These are phyloP conservation scores for Campaea margaritaria DNA, from an alignment of 2,888 invertebrate genomes.

Conservation along the genomic window DNA sequence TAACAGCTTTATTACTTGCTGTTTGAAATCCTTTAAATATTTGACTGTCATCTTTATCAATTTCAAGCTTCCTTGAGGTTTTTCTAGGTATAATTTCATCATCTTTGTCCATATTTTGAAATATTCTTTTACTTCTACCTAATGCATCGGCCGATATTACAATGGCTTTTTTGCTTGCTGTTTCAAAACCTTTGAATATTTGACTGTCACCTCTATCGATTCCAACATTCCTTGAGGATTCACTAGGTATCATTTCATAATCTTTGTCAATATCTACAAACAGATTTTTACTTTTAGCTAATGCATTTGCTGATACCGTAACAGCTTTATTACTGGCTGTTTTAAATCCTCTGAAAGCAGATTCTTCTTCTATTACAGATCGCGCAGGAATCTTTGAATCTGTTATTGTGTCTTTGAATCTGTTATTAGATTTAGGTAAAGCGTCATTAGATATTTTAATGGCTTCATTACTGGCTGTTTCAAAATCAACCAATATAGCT, in stretches of 20 bases:
- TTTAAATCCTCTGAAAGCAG: constrained; percentile 56
- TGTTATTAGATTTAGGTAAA: constrained; percentile 51
- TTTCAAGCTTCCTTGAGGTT: background rate
- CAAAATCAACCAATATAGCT: no score
- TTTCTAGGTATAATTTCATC: background rate
- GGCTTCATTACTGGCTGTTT: constrained; percentile 65
- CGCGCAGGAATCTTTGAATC: background rate
- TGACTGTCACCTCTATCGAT: background rate
- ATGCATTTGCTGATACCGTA: constrained; percentile 55
- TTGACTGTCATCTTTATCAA: constrained; percentile 1
- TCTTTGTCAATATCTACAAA: constrained; percentile 52
- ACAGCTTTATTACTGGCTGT: constrained; percentile 70
- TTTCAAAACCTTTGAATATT: constrained; percentile 18
- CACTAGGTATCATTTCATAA: background rate
- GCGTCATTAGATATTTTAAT: constrained; percentile 60
- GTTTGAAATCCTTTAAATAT: constrained; percentile 62
- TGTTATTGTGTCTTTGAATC: constrained; percentile 40
- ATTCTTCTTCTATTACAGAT: constrained; percentile 3
- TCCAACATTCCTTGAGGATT: background rate
- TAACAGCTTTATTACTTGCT: constrained; percentile 66
- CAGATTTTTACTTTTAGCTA: constrained; percentile 54
- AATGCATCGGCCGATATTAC: constrained; percentile 7
- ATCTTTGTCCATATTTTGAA: constrained; percentile 2
- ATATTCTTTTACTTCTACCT: constrained; percentile 15
- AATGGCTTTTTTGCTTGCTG: constrained; percentile 19